A percentile compares a stretch with the other conserved stretches of the same genome.
Conservation (phyloP, 2,113 vertebrate genomes). For the Lepidothrix coronata region DNA sequence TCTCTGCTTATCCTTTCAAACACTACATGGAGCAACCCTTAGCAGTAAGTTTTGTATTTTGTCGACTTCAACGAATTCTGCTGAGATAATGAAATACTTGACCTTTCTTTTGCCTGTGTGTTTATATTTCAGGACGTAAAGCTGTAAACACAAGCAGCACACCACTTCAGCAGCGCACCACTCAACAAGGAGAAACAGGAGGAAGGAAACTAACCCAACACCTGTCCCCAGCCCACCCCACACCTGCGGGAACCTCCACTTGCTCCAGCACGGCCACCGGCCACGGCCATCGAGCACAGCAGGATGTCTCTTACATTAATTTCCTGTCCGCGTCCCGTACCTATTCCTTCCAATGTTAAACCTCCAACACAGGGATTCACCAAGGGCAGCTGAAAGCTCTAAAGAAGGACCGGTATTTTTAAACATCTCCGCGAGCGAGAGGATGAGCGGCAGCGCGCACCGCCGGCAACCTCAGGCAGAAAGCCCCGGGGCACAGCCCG, state of each 20-base stretch:
- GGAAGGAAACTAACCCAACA: not conserved
- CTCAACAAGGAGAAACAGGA: not conserved
- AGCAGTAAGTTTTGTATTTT: not conserved
- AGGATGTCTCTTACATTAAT: rapidly evolving
- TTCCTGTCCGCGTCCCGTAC: not conserved
- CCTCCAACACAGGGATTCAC: not conserved
- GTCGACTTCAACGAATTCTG: not conserved
- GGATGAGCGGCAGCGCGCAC: not conserved
- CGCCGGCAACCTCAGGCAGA: rapidly evolving
- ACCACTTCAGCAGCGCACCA: not conserved
- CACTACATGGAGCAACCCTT: not conserved
- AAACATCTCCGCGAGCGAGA: not conserved
- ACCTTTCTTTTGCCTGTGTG: rapidly evolving
- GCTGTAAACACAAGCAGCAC: too few relatives aligned
- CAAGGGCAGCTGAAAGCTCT: not conserved
- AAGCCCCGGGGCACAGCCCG: not conserved
- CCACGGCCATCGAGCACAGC: not conserved
- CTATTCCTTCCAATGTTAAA: rapidly evolving
- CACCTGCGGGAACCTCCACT: not conserved
- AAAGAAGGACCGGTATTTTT: not conserved
- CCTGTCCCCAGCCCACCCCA: not conserved
- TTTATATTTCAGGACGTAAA: not conserved
- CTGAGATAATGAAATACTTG: not conserved
- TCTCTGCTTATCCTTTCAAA: not conserved
- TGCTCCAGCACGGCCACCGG: not conserved